Percentiles rank a stretch among this genome's conserved stretches.
These are phyloP conservation scores for Micropterix aruncella DNA, from an alignment of 2,888 invertebrate species.

Conservation along the genomic window DNA sequence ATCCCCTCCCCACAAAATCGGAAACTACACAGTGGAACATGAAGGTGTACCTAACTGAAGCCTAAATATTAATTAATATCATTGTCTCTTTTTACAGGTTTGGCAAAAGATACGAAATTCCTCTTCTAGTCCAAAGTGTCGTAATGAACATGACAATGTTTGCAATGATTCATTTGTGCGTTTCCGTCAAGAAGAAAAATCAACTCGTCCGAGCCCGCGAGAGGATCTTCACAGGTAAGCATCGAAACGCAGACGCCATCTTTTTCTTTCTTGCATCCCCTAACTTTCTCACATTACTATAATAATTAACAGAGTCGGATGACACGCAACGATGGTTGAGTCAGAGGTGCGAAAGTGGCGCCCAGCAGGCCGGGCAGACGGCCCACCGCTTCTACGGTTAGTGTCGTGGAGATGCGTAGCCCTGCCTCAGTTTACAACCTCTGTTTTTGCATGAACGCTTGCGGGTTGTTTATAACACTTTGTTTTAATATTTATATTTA, in stretches of 20 bases:
- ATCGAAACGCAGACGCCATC: background rate
- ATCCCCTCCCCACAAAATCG: too few relatives aligned
- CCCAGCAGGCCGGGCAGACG: conserved; percentile 22
- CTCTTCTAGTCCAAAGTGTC: conserved; percentile 89
- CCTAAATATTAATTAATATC: too few relatives aligned
- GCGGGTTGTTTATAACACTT: too few relatives aligned
- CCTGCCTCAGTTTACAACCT: too few relatives aligned
- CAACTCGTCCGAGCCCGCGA: conserved; percentile 63
- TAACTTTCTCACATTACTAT: conserved; percentile 14
- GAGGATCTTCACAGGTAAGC: conserved; percentile 70
- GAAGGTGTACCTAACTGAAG: too few relatives aligned
- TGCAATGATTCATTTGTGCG: conserved; percentile 87
- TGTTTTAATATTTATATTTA: background rate
- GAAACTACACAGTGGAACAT: too few relatives aligned
- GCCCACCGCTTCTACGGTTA: conserved; percentile 38
- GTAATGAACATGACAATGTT: conserved; percentile 97
- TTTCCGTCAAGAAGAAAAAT: conserved; percentile 69
- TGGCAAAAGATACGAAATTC: conserved; percentile 93
- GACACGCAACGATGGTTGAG: conserved; percentile 37
- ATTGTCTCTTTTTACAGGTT: conserved; percentile 63
- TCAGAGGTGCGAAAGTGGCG: conserved; percentile 22
- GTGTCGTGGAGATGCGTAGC: conserved; percentile 15
- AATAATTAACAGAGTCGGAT: conserved; percentile 38
- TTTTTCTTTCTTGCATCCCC: background rate
- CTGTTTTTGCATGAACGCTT: too few relatives aligned